A percentile compares a stretch with the other conserved stretches of the same genome.
phyloP scores from a whole-genome alignment of 2,797 vertebrate species.

The Synanceia verrucosa region DNA sequence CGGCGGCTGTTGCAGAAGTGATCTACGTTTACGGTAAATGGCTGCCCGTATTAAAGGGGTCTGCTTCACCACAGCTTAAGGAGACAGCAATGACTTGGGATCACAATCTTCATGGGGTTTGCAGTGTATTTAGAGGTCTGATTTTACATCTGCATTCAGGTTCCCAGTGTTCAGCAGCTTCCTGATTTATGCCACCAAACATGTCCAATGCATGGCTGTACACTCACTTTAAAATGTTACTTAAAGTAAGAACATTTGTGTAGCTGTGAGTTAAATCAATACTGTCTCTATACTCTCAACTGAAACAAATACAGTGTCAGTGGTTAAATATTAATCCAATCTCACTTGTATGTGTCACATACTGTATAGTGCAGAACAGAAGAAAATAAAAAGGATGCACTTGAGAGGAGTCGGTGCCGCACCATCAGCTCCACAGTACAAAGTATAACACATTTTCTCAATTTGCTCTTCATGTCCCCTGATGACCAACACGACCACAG shows the following conservation, averaged over 20 bases:
- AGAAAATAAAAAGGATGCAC: slow-evolving; percentile 46
- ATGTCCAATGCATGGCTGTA: slow-evolving; percentile 6
- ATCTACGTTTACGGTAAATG: slow-evolving; percentile 1
- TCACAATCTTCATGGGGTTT: not conserved
- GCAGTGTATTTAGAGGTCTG: not conserved
- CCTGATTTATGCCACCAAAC: slow-evolving; percentile 11
- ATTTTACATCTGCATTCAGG: not conserved
- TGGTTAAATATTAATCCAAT: slow-evolving; percentile 42
- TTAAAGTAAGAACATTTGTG: slow-evolving; percentile 5
- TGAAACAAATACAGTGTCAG: slow-evolving; percentile 55
- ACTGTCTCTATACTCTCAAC: slow-evolving; percentile 51
- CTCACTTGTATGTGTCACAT: slow-evolving; percentile 36
- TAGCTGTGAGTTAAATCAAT: slow-evolving; percentile 21
- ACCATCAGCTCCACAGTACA: slow-evolving; percentile 39
- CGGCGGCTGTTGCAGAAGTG: slow-evolving; percentile 2
- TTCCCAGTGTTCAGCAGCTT: not conserved
- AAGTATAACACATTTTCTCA: slow-evolving; percentile 42
- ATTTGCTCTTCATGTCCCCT: slow-evolving; percentile 37
- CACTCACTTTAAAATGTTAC: slow-evolving; percentile 16
- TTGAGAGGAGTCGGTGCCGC: slow-evolving; percentile 58
- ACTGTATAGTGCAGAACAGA: slow-evolving; percentile 38
- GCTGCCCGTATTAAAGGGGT: not conserved
- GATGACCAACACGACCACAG: slow-evolving; percentile 49
- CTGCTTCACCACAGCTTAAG: slow-evolving; percentile 1
- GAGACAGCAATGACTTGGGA: not conserved